These are phyloP conservation scores for Urosaurus nigricauda DNA, from an alignment of 2,797 vertebrate species.

Conservation along the genomic window DNA sequence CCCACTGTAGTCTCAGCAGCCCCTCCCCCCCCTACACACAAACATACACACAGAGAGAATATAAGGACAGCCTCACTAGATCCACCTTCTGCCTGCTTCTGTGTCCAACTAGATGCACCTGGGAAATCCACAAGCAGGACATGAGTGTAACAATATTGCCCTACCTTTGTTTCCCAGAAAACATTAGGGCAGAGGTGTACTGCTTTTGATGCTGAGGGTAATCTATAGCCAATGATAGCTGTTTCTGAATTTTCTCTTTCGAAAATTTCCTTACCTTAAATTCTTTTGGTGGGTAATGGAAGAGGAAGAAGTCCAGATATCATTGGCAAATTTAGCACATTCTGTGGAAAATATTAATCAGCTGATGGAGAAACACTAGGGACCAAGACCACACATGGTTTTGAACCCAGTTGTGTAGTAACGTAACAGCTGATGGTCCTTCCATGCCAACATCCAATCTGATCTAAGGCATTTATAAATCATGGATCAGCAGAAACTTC, in stretches of 20 bases:
- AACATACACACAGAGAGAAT: neutral
- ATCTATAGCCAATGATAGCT: neutral
- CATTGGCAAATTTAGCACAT: neutral
- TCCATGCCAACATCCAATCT: neutral
- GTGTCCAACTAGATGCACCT: neutral
- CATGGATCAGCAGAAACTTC: neutral
- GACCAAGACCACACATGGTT: too few relatives aligned
- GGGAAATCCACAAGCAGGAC: neutral
- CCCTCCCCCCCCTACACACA: neutral
- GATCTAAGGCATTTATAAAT: neutral
- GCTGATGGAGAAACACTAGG: neutral
- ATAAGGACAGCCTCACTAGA: neutral
- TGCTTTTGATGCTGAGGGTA: neutral
- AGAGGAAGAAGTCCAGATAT: neutral
- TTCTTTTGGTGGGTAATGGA: neutral
- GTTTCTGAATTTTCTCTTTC: slow-evolving; percentile 7
- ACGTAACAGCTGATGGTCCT: neutral
- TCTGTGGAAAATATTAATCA: slow-evolving; percentile 5
- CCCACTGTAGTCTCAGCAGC: too few relatives aligned
- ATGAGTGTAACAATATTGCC: neutral
- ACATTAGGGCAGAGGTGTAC: neutral
- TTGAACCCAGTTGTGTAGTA: neutral
- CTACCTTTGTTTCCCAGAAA: neutral
- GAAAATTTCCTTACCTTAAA: neutral
- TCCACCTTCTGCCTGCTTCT: neutral